These are phyloP conservation scores for Leptinotarsa rubiginosa DNA, from an alignment of 2,888 invertebrate genomes.

Conservation along the genomic window DNA sequence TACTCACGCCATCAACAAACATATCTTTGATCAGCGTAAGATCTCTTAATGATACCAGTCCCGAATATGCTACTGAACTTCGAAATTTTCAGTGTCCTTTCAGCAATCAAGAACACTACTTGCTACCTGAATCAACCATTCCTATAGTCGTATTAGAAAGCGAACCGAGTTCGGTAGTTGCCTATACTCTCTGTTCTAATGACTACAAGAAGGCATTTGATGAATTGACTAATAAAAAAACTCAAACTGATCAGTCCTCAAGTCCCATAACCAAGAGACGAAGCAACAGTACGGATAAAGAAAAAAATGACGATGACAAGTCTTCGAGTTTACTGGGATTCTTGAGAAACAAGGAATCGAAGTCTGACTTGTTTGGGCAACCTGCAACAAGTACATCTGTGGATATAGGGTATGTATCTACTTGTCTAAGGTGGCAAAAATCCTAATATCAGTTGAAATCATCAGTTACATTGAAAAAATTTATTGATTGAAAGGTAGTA, in stretches of 20 bases:
- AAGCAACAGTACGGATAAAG: slow-evolving; percentile 63
- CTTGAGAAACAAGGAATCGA: slow-evolving; percentile 61
- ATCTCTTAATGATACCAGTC: neutral
- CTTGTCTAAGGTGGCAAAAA: no score
- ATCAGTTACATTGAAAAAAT: no score
- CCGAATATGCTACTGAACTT: slow-evolving; percentile 41
- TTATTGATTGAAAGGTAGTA: no score
- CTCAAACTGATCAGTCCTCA: slow-evolving; percentile 62
- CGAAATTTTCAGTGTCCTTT: slow-evolving; percentile 71
- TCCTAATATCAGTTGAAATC: no score
- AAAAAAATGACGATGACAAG: slow-evolving; percentile 62
- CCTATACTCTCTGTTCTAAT: slow-evolving; percentile 80
- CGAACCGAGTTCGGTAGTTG: slow-evolving; percentile 87
- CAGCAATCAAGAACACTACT: slow-evolving; percentile 77
- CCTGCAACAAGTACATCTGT: slow-evolving; percentile 19
- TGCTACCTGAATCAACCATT: slow-evolving; percentile 72
- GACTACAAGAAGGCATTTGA: slow-evolving; percentile 77
- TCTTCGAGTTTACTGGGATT: slow-evolving; percentile 62
- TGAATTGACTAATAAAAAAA: slow-evolving; percentile 61
- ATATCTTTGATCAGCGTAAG: slow-evolving; percentile 64
- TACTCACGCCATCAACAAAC: slow-evolving; percentile 71
- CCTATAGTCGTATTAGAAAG: slow-evolving; percentile 82
- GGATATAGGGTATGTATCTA: slow-evolving; percentile 22
- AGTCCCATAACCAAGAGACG: slow-evolving; percentile 69
- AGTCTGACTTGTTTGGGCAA: slow-evolving; percentile 41